Conservation (phyloP, 1,140 invertebrate species). For the Caenorhabditis tropicalis region DNA sequence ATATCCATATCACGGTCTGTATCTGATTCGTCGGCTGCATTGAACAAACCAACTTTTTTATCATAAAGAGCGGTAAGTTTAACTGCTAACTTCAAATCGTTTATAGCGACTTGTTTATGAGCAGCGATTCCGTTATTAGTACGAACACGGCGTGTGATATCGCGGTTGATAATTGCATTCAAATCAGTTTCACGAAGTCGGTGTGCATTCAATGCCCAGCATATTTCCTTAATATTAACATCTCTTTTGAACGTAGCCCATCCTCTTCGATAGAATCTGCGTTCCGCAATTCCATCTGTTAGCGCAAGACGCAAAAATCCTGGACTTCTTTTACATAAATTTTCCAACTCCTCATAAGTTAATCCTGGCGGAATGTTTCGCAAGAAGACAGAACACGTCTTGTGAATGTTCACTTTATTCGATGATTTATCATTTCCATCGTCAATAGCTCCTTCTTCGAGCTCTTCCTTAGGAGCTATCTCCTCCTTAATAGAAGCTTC, state of each 20-base stretch:
- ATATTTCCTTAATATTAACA: conserved; percentile 99
- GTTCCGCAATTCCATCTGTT: conserved; percentile 92
- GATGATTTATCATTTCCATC: conserved; percentile 59
- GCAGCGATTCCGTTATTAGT: conserved; percentile 89
- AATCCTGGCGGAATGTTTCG: conserved; percentile 92
- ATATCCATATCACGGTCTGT: conserved; percentile 49
- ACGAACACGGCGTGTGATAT: conserved; percentile 88
- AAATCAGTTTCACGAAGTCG: conserved; percentile 89
- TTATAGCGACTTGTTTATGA: conserved; percentile 78
- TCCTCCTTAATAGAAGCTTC: conserved; percentile 45
- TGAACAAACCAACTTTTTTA: conserved; percentile 83
- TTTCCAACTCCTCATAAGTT: conserved; percentile 94
- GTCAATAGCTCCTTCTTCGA: conserved; percentile 73
- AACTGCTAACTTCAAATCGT: conserved; percentile 90
- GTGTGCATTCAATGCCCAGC: conserved; percentile 93
- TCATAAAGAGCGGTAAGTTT: conserved; percentile 78
- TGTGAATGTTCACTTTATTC: conserved; percentile 78
- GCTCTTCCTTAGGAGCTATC: conserved; percentile 56
- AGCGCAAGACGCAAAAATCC: conserved; percentile 95
- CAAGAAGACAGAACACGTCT: conserved; percentile 94
- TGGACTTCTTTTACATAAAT: conserved; percentile 91
- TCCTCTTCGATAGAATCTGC: conserved; percentile 90
- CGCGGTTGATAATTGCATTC: conserved; percentile 90
- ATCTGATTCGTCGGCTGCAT: conserved; percentile 52
- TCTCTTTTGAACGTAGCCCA: conserved; percentile 97